Conservation (phyloP, 2,888 invertebrate genomes). For the Strigamia transsilvanica region DNA sequence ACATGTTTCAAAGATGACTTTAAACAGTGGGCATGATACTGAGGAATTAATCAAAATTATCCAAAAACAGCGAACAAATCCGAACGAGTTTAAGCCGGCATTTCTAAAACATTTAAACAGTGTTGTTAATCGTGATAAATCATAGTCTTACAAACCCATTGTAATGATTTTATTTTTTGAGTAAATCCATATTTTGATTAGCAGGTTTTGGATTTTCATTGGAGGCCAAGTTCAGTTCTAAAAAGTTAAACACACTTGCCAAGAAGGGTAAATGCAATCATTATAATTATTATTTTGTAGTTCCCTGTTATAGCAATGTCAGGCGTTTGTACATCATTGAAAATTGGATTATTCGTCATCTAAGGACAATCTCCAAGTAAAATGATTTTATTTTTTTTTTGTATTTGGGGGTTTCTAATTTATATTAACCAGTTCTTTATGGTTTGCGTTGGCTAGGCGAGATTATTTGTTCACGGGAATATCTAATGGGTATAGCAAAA, state of each 20-base stretch:
- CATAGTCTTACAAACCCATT: background rate
- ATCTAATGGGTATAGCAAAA: background rate
- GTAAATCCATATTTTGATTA: background rate
- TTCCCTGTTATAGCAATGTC: background rate
- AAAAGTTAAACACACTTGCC: background rate
- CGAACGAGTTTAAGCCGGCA: background rate
- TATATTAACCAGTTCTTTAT: background rate
- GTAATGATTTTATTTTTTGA: background rate
- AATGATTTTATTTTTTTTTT: background rate
- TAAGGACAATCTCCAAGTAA: background rate
- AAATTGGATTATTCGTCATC: slow-evolving; percentile 19
- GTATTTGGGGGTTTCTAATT: background rate
- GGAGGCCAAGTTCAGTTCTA: background rate
- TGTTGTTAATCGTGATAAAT: background rate
- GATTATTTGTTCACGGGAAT: background rate
- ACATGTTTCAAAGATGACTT: background rate
- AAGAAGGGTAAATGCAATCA: background rate
- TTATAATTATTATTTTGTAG: background rate
- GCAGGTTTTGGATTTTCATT: background rate
- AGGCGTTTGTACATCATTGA: background rate
- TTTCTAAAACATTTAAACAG: background rate
- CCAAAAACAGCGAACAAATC: background rate
- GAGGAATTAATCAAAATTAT: background rate
- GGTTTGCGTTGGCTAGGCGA: background rate
- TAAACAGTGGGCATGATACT: background rate